Evolutionary conservation across 2,113 vertebrate species (phyloP).

Genomic region (Ceyx cyanopectus): DNA sequence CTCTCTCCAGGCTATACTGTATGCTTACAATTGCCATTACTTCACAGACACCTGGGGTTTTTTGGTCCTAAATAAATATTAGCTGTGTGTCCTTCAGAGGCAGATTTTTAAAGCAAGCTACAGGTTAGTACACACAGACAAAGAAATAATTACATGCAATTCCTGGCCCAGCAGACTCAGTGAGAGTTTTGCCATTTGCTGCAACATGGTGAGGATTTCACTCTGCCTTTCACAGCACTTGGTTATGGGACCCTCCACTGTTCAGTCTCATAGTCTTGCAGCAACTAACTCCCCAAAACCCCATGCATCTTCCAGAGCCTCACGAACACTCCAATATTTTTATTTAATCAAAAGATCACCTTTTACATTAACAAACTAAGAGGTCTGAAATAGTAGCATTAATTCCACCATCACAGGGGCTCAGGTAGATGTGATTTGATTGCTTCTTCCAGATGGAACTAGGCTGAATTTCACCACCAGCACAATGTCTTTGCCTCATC

Average conservation of each 20-base stretch:
- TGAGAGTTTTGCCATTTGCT: not conserved
- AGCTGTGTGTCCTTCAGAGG: not conserved
- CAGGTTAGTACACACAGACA: not conserved
- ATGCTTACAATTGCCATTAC: not conserved
- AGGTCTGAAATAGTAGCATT: not conserved
- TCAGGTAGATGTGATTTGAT: not conserved
- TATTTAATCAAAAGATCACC: conserved; percentile 41
- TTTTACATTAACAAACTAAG: conserved; percentile 15
- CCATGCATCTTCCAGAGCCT: not conserved
- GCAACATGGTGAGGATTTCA: not conserved
- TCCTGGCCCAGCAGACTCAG: not conserved
- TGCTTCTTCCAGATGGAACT: conserved; percentile 15
- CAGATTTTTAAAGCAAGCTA: not conserved
- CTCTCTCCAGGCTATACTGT: not conserved
- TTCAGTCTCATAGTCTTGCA: not conserved
- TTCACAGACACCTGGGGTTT: not conserved
- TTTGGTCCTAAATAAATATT: not conserved
- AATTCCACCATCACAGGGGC: not conserved
- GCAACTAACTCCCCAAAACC: not conserved
- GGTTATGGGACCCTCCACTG: not conserved
- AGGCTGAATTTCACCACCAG: not conserved
- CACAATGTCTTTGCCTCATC: conserved; percentile 12
- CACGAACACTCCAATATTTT: not conserved
- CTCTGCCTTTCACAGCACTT: not conserved
- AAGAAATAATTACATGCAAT: not conserved